phyloP scores from a whole-genome alignment of 2,888 invertebrate species.

The Zhuqinia jingwanae region DNA sequence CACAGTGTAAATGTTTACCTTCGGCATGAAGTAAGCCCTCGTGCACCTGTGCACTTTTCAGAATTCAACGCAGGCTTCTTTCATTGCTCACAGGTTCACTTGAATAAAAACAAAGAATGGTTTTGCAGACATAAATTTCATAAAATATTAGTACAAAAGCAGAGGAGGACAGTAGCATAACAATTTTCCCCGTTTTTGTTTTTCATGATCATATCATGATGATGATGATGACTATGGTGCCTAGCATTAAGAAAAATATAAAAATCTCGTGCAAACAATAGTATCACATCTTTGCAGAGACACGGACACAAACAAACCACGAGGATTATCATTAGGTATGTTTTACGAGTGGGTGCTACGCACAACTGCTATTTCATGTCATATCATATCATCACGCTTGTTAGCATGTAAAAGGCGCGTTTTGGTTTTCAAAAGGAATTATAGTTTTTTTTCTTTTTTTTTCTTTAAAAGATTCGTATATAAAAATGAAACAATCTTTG shows the following conservation, averaged over 20 bases:
- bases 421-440: background rate
- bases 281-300: constrained; percentile 16
- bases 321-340: background rate
- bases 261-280: background rate
- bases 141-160: background rate
- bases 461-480: background rate
- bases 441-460: too few relatives aligned
- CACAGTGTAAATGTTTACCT: constrained; percentile 39
- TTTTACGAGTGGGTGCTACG: constrained; percentile 44
- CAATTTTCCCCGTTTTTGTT: constrained; percentile 21
- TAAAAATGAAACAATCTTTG: background rate
- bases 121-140: constrained; percentile 29
- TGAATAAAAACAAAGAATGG: too few relatives aligned
- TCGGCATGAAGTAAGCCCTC: background rate
- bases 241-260: constrained; percentile 3
- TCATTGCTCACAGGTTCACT: constrained; percentile 2
- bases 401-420: background rate
- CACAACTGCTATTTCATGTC: background rate
- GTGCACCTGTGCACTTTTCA: constrained; percentile 39
- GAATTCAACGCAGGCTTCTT: constrained; percentile 25
- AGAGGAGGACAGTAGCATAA: background rate
- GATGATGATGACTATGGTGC: too few relatives aligned
- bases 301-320: background rate
- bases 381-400: constrained; percentile 2
- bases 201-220: background rate